Base-by-base conservation (phyloP, 2,888 invertebrate species). In the Aplocera efformata region DNA sequence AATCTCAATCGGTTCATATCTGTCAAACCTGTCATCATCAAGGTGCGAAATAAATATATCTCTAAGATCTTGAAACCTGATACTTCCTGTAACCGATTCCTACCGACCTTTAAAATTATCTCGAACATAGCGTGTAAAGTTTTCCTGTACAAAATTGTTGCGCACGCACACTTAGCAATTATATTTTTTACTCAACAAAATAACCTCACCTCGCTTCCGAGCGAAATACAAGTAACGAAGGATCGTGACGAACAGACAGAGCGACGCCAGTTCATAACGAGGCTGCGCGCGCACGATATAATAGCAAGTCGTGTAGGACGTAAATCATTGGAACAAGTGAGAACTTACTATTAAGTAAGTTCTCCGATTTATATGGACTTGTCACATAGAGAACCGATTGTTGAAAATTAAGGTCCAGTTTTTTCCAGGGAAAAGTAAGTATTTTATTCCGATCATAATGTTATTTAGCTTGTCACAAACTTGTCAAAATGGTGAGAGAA, bases 231-330 rank as follows among this genome's bases (percentile, higher is more conserved):
- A 42, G 44, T 40, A 40, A 44, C 32, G 44, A 45, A 40, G 42
- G 41, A 38, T 54, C 53, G 51, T 54, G 53, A 48, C 44, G 36
- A 34, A 48, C 59, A 64, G 67, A 65, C 65, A 56, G 53, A 23
- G 44, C 47, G 67, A 63, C 67, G 65, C 63, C 63, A 11, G 35
- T 38, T 58, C 61, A 56, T 64, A 50, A 57, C 54, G 50, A 57
- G 50, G 39, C 53, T 46, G 47, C 46, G 50, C 50, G 63, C 61
- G 64, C 67, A 59, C 63, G 63, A 29, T 41, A 25, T 39, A 40
- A 41, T 42, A 38, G 10, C 33, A 40, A 17, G 32, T 48, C 43
- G 38, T 36, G 27, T 38, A 26, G 29, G 17, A 27, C 35, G 31
- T 49, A 53, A 55, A 43, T 53, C 44, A 50, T 50, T 40, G 36